A percentile compares a stretch with the other conserved stretches of the same genome.
phyloP scores from a whole-genome alignment of 2,113 vertebrate genomes.

The Heteronetta atricapilla region DNA sequence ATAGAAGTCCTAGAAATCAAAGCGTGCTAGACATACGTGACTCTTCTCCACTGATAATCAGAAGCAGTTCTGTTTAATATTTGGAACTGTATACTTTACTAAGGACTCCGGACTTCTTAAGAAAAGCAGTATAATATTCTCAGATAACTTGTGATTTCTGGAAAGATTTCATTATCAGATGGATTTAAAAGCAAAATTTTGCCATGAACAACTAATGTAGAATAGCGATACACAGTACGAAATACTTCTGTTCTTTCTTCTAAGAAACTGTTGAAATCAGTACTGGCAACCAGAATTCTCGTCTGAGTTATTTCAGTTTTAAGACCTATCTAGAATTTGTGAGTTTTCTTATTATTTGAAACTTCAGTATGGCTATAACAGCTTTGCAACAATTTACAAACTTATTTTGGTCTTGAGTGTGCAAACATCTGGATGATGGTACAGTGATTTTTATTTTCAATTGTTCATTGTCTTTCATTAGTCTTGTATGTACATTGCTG shows the following conservation, averaged over 20 bases:
- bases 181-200: not conserved
- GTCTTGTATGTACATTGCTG: not conserved
- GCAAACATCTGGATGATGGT: not conserved
- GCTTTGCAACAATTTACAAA: not conserved
- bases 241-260: not conserved
- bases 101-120: not conserved
- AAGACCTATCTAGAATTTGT: not conserved
- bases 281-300: not conserved
- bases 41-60: not conserved
- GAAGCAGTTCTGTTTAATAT: not conserved
- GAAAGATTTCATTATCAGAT: not conserved
- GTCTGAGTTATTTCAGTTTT: not conserved
- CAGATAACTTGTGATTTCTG: not conserved
- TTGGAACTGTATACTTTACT: not conserved
- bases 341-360: not conserved
- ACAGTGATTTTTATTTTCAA: not conserved
- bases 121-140: not conserved
- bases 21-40: not conserved
- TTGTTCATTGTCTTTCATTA: not conserved
- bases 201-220: not conserved
- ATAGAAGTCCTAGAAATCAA: not conserved
- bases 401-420: not conserved
- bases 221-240: fast-evolving
- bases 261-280: not conserved
- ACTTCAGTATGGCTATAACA: not conserved